Conservation (phyloP, 2,797 vertebrate species). For the Meriones psammophilus region DNA sequence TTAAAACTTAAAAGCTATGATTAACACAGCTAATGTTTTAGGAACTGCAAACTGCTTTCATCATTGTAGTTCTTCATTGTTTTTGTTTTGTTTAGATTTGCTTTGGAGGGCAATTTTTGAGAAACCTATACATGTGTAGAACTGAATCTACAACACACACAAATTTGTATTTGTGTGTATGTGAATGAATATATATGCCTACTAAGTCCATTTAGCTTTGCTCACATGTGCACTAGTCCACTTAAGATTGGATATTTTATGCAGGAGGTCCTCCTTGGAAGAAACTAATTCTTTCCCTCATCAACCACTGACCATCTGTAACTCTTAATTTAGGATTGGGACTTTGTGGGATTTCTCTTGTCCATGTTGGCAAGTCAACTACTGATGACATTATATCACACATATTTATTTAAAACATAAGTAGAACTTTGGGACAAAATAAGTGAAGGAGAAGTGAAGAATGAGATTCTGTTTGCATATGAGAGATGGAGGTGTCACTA, state of each 20-base stretch:
- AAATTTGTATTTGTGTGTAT: neutral
- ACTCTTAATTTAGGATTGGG: neutral
- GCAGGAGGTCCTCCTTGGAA: neutral
- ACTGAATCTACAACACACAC: neutral
- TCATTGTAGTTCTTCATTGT: neutral
- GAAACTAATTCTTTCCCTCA: neutral
- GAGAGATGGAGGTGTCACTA: neutral
- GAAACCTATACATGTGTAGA: neutral
- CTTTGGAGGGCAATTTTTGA: neutral
- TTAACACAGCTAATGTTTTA: slow-evolving; percentile 59
- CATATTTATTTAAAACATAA: neutral
- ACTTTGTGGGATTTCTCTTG: neutral
- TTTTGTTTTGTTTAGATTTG: neutral
- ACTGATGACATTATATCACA: neutral
- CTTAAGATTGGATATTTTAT: neutral
- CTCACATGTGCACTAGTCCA: neutral
- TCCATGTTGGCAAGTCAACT: neutral
- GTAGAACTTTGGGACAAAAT: neutral
- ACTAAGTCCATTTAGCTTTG: neutral
- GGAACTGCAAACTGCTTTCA: slow-evolving; percentile 24
- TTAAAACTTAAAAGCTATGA: neutral
- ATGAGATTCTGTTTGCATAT: neutral
- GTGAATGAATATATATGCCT: neutral
- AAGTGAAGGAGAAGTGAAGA: slow-evolving; percentile 12
- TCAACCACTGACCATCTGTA: neutral